phyloP scores from a whole-genome alignment of 2,113 vertebrate species.

The Ibidorhyncha struthersii region DNA sequence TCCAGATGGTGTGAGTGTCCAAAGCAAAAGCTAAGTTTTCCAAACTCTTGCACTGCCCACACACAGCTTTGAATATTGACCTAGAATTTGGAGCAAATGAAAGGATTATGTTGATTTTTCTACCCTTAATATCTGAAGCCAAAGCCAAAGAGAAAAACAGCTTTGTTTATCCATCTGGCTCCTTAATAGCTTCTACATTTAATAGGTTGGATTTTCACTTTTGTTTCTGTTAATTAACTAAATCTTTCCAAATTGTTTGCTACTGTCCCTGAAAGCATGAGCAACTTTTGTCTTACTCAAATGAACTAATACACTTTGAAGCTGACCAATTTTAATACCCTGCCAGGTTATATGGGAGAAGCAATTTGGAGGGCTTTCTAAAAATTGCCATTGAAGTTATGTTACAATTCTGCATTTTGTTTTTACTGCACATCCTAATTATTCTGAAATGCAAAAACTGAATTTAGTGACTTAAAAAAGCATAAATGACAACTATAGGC shows the following conservation, averaged over 20 bases:
- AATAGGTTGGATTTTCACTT: conserved; percentile 40
- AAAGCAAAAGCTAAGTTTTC: neutral
- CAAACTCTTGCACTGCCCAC: neutral
- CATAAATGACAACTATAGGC: neutral
- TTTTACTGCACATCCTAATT: neutral
- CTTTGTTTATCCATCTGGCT: conserved; percentile 53
- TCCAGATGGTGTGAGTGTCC: neutral
- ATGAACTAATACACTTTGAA: neutral
- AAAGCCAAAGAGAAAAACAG: conserved; percentile 27
- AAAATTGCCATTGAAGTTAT: neutral
- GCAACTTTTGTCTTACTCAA: neutral
- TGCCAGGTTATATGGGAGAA: neutral
- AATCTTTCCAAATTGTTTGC: conserved; percentile 47
- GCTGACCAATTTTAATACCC: neutral
- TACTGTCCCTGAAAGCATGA: neutral
- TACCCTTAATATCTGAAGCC: neutral
- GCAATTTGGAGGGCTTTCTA: neutral
- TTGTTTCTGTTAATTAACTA: conserved; percentile 47
- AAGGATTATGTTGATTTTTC: neutral
- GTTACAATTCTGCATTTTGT: neutral
- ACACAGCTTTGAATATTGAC: neutral
- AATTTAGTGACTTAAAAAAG: neutral
- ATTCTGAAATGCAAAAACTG: neutral
- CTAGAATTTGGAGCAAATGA: neutral
- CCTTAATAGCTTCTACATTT: conserved; percentile 17